These are phyloP conservation scores for Orussus abietinus DNA, from an alignment of 1,140 invertebrate genomes.

Conservation along the genomic window DNA sequence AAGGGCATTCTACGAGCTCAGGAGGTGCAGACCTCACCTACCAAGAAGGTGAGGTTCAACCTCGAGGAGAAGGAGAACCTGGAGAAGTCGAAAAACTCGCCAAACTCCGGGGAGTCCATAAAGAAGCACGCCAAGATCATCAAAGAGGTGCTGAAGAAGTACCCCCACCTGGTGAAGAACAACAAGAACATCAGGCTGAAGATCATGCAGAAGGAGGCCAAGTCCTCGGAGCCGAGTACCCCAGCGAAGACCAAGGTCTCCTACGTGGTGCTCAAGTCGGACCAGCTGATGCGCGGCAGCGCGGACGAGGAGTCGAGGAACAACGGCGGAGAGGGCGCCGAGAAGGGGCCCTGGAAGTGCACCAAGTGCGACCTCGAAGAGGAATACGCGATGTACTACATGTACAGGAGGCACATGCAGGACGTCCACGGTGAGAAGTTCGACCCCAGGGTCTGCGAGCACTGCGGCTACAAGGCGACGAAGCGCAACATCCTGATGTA, in stretches of 20 bases:
- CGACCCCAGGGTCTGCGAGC: conserved; percentile 74
- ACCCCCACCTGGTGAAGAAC: conserved; percentile 79
- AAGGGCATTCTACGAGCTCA: conserved; percentile 32
- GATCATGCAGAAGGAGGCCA: conserved; percentile 64
- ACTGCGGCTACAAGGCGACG: conserved; percentile 73
- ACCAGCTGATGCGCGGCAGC: conserved; percentile 39
- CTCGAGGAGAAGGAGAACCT: conserved; percentile 52
- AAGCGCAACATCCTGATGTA: conserved; percentile 75
- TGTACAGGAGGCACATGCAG: conserved; percentile 75
- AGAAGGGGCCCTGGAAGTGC: conserved; percentile 52
- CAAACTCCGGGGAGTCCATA: conserved; percentile 51
- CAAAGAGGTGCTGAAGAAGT: conserved; percentile 80
- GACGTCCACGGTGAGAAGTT: conserved; percentile 78
- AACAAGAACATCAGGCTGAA: conserved; percentile 85
- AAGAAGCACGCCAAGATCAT: conserved; percentile 81
- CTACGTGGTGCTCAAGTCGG: conserved; percentile 55
- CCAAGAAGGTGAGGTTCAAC: conserved; percentile 51
- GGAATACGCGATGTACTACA: conserved; percentile 71
- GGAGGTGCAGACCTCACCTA: conserved; percentile 25
- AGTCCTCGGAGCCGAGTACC: conserved; percentile 36
- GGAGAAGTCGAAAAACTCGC: conserved; percentile 42
- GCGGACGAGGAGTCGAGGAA: conserved; percentile 27
- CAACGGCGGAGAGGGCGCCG: conserved; percentile 34
- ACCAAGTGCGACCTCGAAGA: conserved; percentile 55
- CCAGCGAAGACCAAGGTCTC: conserved; percentile 50